These are phyloP conservation scores for Zaprionus nigranus DNA, from an alignment of 1,140 invertebrate species.

Conservation along the genomic window DNA sequence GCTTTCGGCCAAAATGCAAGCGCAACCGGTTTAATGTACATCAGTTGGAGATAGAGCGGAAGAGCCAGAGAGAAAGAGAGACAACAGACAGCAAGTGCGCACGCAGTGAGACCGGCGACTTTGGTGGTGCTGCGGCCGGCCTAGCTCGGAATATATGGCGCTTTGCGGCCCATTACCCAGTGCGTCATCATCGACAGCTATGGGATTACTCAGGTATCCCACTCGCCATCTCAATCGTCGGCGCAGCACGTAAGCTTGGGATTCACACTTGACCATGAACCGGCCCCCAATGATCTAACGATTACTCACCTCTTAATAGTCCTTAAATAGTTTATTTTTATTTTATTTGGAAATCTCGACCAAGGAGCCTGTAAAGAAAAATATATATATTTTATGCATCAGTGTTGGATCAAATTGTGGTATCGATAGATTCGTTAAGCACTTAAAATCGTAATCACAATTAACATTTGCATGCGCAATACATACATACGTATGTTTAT, in stretches of 20 bases:
- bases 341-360: slow-evolving; percentile 59
- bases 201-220: slow-evolving; percentile 26
- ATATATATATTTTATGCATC: background rate
- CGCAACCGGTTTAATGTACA: slow-evolving; percentile 24
- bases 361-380: slow-evolving; percentile 57
- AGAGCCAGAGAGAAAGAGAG: background rate
- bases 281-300: background rate
- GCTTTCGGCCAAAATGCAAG: background rate
- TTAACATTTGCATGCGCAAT: background rate
- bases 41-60: background rate
- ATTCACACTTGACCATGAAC: slow-evolving; percentile 36
- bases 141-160: background rate
- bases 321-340: slow-evolving; percentile 66
- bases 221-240: slow-evolving; percentile 10
- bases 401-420: background rate
- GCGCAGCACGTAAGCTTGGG: background rate
- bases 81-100: background rate
- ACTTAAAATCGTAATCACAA: background rate
- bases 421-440: background rate
- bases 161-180: slow-evolving; percentile 5
- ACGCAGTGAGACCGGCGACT: slow-evolving; percentile 35
- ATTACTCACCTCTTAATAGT: slow-evolving; percentile 73
- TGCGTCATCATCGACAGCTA: slow-evolving; percentile 30
- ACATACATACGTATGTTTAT: no score
- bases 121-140: slow-evolving; percentile 17